phyloP scores from a whole-genome alignment of 2,888 invertebrate genomes.

The Troides oblongomaculatus region DNA sequence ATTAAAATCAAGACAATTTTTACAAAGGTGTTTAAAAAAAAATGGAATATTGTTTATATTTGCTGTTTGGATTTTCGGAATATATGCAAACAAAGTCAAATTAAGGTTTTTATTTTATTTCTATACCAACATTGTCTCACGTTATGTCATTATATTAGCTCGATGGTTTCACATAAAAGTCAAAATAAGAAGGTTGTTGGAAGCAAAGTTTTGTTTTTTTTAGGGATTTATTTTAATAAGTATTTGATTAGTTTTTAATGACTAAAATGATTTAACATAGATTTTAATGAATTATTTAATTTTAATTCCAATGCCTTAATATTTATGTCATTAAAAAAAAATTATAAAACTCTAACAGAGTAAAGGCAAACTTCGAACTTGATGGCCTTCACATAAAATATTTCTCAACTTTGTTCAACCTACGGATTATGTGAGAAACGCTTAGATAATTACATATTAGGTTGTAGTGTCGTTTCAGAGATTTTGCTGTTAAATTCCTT shows the following conservation, averaged over 20 bases:
- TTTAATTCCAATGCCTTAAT: neutral
- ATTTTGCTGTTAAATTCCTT: slow-evolving; percentile 37
- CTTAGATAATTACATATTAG: slow-evolving; percentile 55
- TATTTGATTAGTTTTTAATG: slow-evolving; percentile 11
- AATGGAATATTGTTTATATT: too few species aligned
- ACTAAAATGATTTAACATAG: slow-evolving; percentile 1
- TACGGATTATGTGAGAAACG: slow-evolving; percentile 51
- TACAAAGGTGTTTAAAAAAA: too few species aligned
- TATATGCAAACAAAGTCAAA: too few species aligned
- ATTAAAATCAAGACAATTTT: too few species aligned
- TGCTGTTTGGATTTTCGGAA: too few species aligned
- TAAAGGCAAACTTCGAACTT: slow-evolving; percentile 51
- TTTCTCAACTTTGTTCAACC: slow-evolving; percentile 66
- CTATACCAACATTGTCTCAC: neutral
- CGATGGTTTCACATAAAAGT: slow-evolving; percentile 1
- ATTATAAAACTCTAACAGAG: slow-evolving; percentile 40
- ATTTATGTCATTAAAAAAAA: slow-evolving; percentile 21
- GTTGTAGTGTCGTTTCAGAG: slow-evolving; percentile 58
- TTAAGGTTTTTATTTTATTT: too few species aligned
- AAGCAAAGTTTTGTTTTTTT: slow-evolving; percentile 2
- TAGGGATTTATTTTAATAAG: neutral
- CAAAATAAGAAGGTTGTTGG: slow-evolving; percentile 12
- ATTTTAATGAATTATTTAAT: slow-evolving; percentile 8
- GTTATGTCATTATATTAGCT: neutral
- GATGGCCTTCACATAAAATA: slow-evolving; percentile 71